Conservation (phyloP, 2,113 vertebrate species). For the Collichthys lucidus region DNA sequence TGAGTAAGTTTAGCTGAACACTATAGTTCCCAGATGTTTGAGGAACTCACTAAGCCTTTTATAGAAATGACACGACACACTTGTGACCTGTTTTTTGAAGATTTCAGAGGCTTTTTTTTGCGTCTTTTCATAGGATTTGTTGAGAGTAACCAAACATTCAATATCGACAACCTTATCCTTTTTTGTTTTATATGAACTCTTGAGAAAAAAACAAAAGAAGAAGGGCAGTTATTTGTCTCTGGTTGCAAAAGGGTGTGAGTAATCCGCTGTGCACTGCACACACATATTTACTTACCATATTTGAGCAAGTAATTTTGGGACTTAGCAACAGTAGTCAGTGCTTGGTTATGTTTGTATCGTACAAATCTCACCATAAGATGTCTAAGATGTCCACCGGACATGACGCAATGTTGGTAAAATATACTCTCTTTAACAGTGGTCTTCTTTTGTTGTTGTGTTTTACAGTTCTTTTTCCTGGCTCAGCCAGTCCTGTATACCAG, state of each 20-base stretch:
- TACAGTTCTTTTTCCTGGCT: conserved; percentile 99
- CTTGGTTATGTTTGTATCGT: conserved; percentile 5
- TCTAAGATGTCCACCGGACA: conserved; percentile 73
- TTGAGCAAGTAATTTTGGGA: conserved; percentile 14
- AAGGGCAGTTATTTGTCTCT: conserved; percentile 13
- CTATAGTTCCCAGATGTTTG: too few species aligned
- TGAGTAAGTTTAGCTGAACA: too few species aligned
- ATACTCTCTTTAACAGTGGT: conserved; percentile 99
- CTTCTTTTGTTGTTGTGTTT: conserved; percentile 99
- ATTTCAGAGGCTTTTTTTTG: too few species aligned
- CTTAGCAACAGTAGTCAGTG: background rate
- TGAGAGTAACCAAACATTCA: background rate
- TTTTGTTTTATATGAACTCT: background rate
- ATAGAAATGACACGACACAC: too few species aligned
- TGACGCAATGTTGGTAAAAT: conserved; percentile 92
- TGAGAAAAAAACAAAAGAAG: background rate
- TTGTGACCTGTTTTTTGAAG: too few species aligned
- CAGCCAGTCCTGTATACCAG: conserved; percentile 99
- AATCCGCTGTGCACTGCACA: conserved; percentile 4
- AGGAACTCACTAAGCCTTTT: too few species aligned
- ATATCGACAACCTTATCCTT: background rate
- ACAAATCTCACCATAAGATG: conserved; percentile 36
- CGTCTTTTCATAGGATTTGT: conserved; percentile 4
- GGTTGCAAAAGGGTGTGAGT: background rate
- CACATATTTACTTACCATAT: background rate